These are phyloP conservation scores for Cheilosia vulpina DNA, from an alignment of 2,888 invertebrate genomes.

Conservation along the genomic window DNA sequence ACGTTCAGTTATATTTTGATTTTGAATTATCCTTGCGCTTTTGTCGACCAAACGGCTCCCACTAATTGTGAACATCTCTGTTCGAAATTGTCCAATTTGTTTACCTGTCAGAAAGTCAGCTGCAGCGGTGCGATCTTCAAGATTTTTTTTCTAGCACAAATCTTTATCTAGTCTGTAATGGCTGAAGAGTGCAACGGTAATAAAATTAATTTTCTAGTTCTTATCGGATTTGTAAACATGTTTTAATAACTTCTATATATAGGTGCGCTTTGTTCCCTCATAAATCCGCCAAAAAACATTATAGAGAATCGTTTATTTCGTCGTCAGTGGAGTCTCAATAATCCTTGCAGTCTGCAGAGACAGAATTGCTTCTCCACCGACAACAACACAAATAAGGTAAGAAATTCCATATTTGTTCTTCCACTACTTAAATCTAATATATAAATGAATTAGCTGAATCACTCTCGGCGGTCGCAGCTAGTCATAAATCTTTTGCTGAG, in stretches of 20 bases:
- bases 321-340: conserved; percentile 80
- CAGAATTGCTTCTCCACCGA: neutral
- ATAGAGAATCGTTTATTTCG: conserved; percentile 81
- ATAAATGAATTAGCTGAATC: neutral
- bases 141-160: conserved; percentile 12
- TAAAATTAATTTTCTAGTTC: neutral
- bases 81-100: neutral
- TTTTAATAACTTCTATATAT: conserved; percentile 8
- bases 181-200: conserved; percentile 61
- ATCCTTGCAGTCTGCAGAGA: conserved; percentile 6
- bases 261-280: conserved; percentile 60
- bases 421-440: neutral
- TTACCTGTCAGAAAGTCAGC: conserved; percentile 34
- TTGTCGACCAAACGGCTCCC: neutral
- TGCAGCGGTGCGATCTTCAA: conserved; percentile 16
- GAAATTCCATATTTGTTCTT: neutral
- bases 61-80: neutral
- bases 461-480: neutral
- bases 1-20: too few relatives aligned
- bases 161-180: conserved; percentile 26
- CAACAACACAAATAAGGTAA: neutral
- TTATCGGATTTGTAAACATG: neutral
- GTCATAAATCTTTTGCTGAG: conserved; percentile 63
- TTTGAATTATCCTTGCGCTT: neutral
- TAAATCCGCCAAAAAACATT: conserved; percentile 79